Evolutionary conservation across 1,140 invertebrate species (phyloP), one percentile per base, ranked within the genome.

Genomic region (Nymphalis io): DNA sequence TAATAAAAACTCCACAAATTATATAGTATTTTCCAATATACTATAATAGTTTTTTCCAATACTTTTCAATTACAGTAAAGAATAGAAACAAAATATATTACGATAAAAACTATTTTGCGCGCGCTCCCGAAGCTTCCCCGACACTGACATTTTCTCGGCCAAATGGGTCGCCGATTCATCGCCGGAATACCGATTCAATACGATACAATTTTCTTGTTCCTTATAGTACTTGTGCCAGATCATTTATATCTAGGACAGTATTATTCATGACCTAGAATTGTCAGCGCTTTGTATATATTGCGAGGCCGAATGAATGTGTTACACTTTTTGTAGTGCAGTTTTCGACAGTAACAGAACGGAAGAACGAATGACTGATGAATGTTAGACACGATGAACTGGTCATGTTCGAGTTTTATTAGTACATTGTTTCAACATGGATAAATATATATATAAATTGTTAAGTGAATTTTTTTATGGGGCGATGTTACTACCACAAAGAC

Each of bases 181-280:
- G 58, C 44, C 60, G 68, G 68, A 63, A 70, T 58, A 55, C 51
- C 51, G 51, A 61, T 72, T 46, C 51, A 59, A 72, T 68, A 60
- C 60, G 21, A 61, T 67, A 58, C 60, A 68, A 68, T 67, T 60
- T 61, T 72, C 59, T 65, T 62, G 20, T 60, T 60, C 48, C 53
- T 63, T 58, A 16, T 60, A 69, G 46, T 55, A 42, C 23, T 40
- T 21, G 18, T 61, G 67, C 68, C 40, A 63, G 55, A 58, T 63
- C 40, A 70, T 70, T 70, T 70, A 53, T 63, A 63, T 58, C 51
- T 62, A 70, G 68, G 68, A 39, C 67, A 70, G 51, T 70, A 57
- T 70, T 70, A 62, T 59, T 63, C 60, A 60, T 60, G 53, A 63
- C 60, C 53, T 68, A 58, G 16, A 20, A 20, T 10, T 11, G 16